Base-by-base conservation (phyloP, 2,113 vertebrate genomes). In the Archilochus colubris region DNA sequence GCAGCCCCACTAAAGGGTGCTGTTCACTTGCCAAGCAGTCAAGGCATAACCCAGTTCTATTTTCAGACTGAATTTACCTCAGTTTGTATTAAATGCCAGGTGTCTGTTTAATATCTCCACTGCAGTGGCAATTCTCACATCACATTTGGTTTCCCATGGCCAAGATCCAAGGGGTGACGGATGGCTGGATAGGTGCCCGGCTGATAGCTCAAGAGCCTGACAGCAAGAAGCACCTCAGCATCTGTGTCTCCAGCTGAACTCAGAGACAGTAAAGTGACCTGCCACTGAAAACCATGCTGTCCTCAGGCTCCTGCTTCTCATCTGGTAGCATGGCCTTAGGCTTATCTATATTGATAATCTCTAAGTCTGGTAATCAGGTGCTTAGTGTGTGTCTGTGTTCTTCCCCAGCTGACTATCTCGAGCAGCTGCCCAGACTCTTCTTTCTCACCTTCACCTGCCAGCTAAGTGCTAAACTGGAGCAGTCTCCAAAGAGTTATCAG, bases 81-180 rank as follows among this genome's bases (percentile, higher is more conserved):
- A 7, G 16, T 68, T 74, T 81, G 61, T 38, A 51, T 48, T 44
- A 80, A 69, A 81, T 64, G 69, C 88, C 91, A 96, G 68, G 86
- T 84, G 73, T 43, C 75, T 81, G 66, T n/a, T 70, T 75, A 68
- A 20, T 68, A 88, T 44, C 73, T 81, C 68, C 17, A 36, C 75
- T 0, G 0, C 3, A 1, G 48, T 40, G 76, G 73, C 69, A 94
- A 75, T 33, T 51, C 86, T 91, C 68, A 59, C 82, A 86, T 70
- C 68, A 75, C 72, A 73, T 81, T 21, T 70, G 86, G 48, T 43
- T 91, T 95, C 68, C 91, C 20, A n/a, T 55, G 88, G 80, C 66
- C 21, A 82, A 72, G n/a, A 58, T 91, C 94, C 92, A 96, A 91
- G 85, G 30, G 74, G 64, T 86, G 80, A 90, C 3, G 48, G 94